Percentiles rank a stretch among this genome's conserved stretches.
Evolutionary conservation across 2,113 vertebrate genomes (phyloP).

Genomic region (Rhinopomastus cyanomelas): DNA sequence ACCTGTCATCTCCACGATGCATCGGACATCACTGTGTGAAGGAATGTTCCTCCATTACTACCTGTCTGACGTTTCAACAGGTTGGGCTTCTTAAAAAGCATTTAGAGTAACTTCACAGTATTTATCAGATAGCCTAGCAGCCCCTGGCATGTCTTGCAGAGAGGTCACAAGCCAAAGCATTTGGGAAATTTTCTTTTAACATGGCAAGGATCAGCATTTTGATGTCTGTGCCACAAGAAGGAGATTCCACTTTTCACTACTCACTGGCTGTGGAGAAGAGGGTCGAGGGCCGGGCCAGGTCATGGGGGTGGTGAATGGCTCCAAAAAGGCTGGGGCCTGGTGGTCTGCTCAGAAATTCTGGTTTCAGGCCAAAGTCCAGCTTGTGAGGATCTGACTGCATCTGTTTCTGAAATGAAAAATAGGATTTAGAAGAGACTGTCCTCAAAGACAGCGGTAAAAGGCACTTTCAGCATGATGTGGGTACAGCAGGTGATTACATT

Average conservation of each 20-base stretch:
- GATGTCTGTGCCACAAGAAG: neutral
- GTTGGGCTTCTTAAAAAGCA: neutral
- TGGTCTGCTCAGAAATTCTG: slow-evolving; percentile 93
- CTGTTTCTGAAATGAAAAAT: slow-evolving; percentile 86
- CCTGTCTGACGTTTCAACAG: neutral
- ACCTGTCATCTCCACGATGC: neutral
- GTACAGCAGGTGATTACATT: neutral
- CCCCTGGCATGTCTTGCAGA: neutral
- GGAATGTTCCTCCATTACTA: neutral
- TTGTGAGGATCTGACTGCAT: slow-evolving; percentile 99
- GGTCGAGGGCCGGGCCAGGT: slow-evolving; percentile 92
- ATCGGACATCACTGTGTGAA: neutral
- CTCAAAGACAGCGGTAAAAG: neutral
- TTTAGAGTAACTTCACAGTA: neutral
- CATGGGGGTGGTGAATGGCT: slow-evolving; percentile 92
- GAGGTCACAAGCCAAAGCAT: slow-evolving; percentile 4
- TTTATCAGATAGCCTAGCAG: neutral
- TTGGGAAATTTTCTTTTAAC: neutral
- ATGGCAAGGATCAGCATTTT: neutral
- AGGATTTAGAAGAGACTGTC: neutral
- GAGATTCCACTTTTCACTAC: slow-evolving; percentile 45
- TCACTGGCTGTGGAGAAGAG: slow-evolving; percentile 94
- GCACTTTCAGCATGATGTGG: neutral
- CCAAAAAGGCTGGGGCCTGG: slow-evolving; percentile 94
- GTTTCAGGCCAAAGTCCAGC: slow-evolving; percentile 96